Percentiles rank a stretch among this genome's conserved stretches.
Evolutionary conservation across 2,888 invertebrate species (phyloP).

Genomic region (Sipha maydis): DNA sequence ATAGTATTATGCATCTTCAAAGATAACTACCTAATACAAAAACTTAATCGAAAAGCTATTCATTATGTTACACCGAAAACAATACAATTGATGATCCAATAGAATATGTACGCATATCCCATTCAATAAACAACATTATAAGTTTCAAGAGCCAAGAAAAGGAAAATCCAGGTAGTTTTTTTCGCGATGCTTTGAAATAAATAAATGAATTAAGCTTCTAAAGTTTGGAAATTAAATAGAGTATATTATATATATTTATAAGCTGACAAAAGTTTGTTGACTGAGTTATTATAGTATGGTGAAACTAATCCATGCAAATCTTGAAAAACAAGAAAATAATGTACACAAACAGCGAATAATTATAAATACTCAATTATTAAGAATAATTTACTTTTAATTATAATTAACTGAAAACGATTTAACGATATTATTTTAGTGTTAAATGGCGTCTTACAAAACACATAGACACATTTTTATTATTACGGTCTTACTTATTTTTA

Average conservation of each 20-base stretch:
- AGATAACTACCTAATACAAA: background rate
- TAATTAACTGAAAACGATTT: background rate
- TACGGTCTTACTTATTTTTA: no score
- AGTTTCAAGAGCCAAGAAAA: background rate
- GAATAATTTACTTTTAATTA: background rate
- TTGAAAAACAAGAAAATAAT: background rate
- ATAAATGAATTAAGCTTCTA: slow-evolving; percentile 5
- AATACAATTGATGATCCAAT: background rate
- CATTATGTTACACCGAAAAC: background rate
- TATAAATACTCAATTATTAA: background rate
- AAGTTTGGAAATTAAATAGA: background rate
- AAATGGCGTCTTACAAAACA: background rate
- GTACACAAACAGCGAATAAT: background rate
- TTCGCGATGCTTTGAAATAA: background rate
- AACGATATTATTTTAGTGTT: background rate
- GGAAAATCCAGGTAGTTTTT: background rate
- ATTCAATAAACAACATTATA: background rate
- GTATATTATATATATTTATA: background rate
- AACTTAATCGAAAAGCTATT: slow-evolving; percentile 25
- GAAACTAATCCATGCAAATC: background rate
- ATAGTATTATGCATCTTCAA: background rate
- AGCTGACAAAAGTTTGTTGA: background rate
- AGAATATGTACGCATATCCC: background rate
- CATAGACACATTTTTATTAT: background rate
- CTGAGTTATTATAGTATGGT: background rate